Percentiles rank a stretch among this genome's conserved stretches.
phyloP scores from a whole-genome alignment of 1,140 invertebrate species.

The Aporrectodea caliginosa region DNA sequence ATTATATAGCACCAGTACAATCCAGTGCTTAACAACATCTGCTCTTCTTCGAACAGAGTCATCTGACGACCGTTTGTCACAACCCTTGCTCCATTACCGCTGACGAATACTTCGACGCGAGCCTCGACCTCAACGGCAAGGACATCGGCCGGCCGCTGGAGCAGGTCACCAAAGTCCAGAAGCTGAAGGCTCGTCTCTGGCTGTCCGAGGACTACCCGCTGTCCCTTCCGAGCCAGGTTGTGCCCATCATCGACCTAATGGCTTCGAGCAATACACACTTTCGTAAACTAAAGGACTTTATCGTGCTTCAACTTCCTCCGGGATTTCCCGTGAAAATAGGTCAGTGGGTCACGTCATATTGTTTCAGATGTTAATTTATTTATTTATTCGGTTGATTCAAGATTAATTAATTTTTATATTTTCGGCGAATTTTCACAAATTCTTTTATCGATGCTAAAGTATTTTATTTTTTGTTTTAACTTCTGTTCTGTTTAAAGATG shows the following conservation, averaged over 20 bases:
- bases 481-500: too few relatives aligned
- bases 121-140: constrained; percentile 68
- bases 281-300: constrained; percentile 93
- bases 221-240: constrained; percentile 75
- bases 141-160: constrained; percentile 91
- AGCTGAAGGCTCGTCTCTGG: constrained; percentile 87
- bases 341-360: constrained; percentile 44
- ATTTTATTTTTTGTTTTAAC: too few relatives aligned
- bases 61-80: constrained; percentile 38
- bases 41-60: neutral
- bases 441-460: too few relatives aligned
- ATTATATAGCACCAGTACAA: too few relatives aligned
- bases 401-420: too few relatives aligned
- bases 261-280: constrained; percentile 95
- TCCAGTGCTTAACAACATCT: too few relatives aligned
- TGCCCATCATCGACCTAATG: constrained; percentile 97
- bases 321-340: constrained; percentile 98
- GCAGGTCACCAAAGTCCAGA: constrained; percentile 77
- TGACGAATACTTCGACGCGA: constrained; percentile 75
- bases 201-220: constrained; percentile 82
- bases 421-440: too few relatives aligned
- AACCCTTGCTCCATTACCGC: constrained; percentile 74
- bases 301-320: constrained; percentile 91
- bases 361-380: too few relatives aligned
- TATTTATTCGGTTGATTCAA: too few relatives aligned